Evolutionary conservation across 2,888 invertebrate species (phyloP).

Genomic region (Drosophila birchii): DNA sequence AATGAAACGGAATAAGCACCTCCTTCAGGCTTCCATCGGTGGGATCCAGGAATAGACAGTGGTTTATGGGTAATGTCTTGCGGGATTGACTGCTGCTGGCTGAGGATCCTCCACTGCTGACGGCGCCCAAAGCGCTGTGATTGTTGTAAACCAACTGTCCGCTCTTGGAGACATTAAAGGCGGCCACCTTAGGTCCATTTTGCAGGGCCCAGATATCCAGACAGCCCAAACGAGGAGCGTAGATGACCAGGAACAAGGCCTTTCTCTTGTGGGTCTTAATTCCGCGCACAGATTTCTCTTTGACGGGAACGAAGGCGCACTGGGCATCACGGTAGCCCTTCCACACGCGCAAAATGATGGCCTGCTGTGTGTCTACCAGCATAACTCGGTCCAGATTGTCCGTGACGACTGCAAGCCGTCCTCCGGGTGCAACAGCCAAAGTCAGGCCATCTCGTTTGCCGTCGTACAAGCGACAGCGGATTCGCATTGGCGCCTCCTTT

Average conservation of each 20-base stretch:
- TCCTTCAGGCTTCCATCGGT: conserved; percentile 91
- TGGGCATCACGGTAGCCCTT: conserved; percentile 98
- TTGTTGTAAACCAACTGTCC: conserved; percentile 92
- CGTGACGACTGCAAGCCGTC: conserved; percentile 91
- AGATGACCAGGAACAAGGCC: conserved; percentile 94
- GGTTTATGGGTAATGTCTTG: conserved; percentile 85
- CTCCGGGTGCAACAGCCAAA: conserved; percentile 90
- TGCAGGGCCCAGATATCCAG: conserved; percentile 97
- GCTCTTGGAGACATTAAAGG: conserved; percentile 94
- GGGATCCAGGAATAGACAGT: conserved; percentile 93
- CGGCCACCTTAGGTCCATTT: conserved; percentile 94
- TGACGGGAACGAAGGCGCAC: conserved; percentile 95
- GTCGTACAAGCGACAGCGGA: conserved; percentile 93
- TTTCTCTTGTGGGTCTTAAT: conserved; percentile 84
- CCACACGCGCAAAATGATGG: conserved; percentile 93
- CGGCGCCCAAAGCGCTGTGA: conserved; percentile 89
- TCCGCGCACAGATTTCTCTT: conserved; percentile 86
- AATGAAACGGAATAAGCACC: conserved; percentile 95
- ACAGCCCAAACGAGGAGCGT: conserved; percentile 95
- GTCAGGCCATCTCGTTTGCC: conserved; percentile 89
- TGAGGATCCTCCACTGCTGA: conserved; percentile 2
- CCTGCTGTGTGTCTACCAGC: conserved; percentile 92
- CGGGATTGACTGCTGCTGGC: conserved; percentile 85
- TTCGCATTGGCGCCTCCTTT: conserved; percentile 88
- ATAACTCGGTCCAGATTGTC: conserved; percentile 95